Evolutionary conservation across 1,140 invertebrate species (phyloP).

Genomic region (Dryas iulia): DNA sequence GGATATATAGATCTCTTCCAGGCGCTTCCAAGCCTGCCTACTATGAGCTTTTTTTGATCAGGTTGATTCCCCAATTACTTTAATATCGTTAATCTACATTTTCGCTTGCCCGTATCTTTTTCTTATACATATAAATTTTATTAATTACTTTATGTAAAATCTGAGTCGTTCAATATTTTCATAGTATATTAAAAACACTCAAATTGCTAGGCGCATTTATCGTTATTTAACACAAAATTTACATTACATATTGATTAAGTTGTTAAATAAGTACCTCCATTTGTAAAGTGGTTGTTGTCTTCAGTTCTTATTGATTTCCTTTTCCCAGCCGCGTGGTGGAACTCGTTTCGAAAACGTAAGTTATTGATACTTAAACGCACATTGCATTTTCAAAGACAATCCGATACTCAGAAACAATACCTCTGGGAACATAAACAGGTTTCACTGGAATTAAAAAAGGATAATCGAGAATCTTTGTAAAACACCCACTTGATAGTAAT

Average conservation of each 20-base stretch:
- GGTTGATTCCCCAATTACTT: too few relatives aligned
- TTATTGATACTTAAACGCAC: constrained; percentile 18
- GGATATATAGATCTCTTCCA: too few relatives aligned
- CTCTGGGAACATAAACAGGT: constrained; percentile 28
- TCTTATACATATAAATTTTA: too few relatives aligned
- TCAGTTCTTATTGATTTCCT: constrained; percentile 3
- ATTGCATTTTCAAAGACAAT: constrained; percentile 21
- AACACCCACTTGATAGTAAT: constrained; percentile 5
- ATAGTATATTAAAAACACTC: too few relatives aligned
- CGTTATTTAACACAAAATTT: too few relatives aligned
- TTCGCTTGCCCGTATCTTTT: too few relatives aligned
- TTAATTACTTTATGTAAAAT: too few relatives aligned
- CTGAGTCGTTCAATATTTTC: too few relatives aligned
- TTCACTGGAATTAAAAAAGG: constrained; percentile 22
- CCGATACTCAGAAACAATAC: constrained; percentile 30
- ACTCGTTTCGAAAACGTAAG: constrained; percentile 12
- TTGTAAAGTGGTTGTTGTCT: not conserved
- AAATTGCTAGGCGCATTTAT: too few relatives aligned
- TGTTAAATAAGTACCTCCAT: not conserved
- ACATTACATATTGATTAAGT: not conserved
- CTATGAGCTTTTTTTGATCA: too few relatives aligned
- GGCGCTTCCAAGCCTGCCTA: too few relatives aligned
- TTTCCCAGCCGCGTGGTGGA: not conserved
- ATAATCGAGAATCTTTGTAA: constrained; percentile 12
- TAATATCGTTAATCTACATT: too few relatives aligned